These are phyloP conservation scores for Gracilinanus agilis DNA, from an alignment of 2,113 vertebrate genomes.

Conservation along the genomic window DNA sequence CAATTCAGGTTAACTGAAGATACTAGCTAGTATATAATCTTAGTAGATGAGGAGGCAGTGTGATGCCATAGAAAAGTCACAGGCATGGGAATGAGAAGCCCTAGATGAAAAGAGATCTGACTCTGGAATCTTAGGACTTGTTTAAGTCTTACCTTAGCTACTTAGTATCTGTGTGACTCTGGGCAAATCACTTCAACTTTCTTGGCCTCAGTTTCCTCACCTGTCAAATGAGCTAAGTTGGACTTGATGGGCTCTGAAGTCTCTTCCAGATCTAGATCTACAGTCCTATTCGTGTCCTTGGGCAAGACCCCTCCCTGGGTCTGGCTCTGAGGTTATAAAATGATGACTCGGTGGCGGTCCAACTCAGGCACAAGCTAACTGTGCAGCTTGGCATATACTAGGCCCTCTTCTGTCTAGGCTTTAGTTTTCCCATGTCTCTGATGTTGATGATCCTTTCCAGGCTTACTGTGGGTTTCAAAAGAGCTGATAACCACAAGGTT, in stretches of 20 bases:
- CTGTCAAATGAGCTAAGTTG: no score
- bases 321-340: not conserved
- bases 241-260: no score
- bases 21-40: not conserved
- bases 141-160: not conserved
- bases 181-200: not conserved
- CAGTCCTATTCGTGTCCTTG: no score
- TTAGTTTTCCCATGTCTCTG: not conserved
- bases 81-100: not conserved
- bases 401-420: not conserved
- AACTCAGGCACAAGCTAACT: not conserved
- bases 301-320: no score
- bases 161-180: not conserved
- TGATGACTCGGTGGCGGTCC: not conserved
- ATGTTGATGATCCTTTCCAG: not conserved
- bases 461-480: not conserved
- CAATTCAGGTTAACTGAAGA: slow-evolving; percentile 20
- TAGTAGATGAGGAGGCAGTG: slow-evolving; percentile 22
- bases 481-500: not conserved
- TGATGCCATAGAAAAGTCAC: not conserved
- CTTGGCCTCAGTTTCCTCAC: no score
- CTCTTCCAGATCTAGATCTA: no score
- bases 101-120: not conserved
- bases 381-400: not conserved
- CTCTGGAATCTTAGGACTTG: not conserved